Conservation (phyloP, 2,888 invertebrate species). For the Mythimna impura region DNA sequence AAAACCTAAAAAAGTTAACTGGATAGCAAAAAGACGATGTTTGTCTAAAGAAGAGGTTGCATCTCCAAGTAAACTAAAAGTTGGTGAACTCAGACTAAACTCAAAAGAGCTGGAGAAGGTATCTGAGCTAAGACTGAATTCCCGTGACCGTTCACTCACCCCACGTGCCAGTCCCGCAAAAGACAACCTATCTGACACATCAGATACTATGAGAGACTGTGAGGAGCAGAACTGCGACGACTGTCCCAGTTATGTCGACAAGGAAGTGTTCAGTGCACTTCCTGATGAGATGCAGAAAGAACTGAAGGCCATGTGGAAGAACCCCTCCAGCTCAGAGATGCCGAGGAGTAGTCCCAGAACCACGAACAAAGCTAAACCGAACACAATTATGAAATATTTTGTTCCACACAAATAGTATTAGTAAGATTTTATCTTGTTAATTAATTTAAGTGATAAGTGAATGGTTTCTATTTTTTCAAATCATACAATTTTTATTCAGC, state of each 20-base stretch:
- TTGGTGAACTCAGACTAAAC: slow-evolving; percentile 92
- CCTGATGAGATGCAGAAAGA: slow-evolving; percentile 94
- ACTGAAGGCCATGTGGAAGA: slow-evolving; percentile 92
- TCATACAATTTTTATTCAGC: slow-evolving; percentile 90
- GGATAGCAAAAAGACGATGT: slow-evolving; percentile 88
- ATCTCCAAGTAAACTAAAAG: slow-evolving; percentile 93
- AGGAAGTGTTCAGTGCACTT: slow-evolving; percentile 92
- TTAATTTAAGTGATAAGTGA: slow-evolving; percentile 89
- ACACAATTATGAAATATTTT: slow-evolving; percentile 93
- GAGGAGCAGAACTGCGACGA: slow-evolving; percentile 84
- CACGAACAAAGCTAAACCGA: slow-evolving; percentile 90
- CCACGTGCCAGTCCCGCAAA: slow-evolving; percentile 87
- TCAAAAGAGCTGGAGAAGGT: slow-evolving; percentile 91
- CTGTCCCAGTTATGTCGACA: slow-evolving; percentile 93
- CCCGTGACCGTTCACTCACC: slow-evolving; percentile 85
- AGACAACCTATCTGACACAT: slow-evolving; percentile 83
- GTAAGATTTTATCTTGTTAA: slow-evolving; percentile 88
- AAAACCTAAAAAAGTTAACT: slow-evolving; percentile 91
- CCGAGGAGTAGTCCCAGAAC: slow-evolving; percentile 85
- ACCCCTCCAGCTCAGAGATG: slow-evolving; percentile 84
- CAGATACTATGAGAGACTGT: slow-evolving; percentile 83
- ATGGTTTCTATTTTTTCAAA: slow-evolving; percentile 91
- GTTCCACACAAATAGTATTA: slow-evolving; percentile 92
- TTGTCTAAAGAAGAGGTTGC: slow-evolving; percentile 89
- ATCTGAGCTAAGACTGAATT: slow-evolving; percentile 86